Conservation (phyloP, 2,888 invertebrate species). For the Halocaridina rubra region DNA sequence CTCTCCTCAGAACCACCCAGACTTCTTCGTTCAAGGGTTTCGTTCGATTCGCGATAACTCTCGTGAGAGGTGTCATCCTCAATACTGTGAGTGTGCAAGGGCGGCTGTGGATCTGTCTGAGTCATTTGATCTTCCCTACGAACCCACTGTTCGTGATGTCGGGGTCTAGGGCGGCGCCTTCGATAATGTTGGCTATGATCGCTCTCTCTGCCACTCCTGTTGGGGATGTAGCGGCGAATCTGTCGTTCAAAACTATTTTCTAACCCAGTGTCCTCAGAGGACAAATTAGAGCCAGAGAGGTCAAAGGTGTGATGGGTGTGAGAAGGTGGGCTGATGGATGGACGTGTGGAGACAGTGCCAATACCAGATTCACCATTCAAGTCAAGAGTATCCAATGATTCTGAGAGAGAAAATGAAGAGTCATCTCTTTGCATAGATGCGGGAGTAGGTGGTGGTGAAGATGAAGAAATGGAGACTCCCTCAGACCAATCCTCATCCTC, state of each 20-base stretch:
- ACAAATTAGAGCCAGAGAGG: conserved; percentile 59
- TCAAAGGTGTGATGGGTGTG: conserved; percentile 24
- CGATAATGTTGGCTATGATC: conserved; percentile 30
- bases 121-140: conserved; percentile 57
- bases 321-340: conserved; percentile 50
- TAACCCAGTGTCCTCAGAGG: conserved; percentile 61
- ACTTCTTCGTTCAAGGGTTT: not conserved
- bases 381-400: conserved; percentile 59
- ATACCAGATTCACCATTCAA: conserved; percentile 59
- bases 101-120: conserved; percentile 54
- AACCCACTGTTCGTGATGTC: conserved; percentile 44
- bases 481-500: conserved; percentile 56
- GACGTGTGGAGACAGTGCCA: conserved; percentile 60
- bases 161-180: conserved; percentile 23
- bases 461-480: conserved; percentile 39
- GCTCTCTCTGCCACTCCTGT: not conserved
- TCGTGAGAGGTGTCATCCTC: not conserved
- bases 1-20: not conserved
- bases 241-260: conserved; percentile 56
- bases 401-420: conserved; percentile 58
- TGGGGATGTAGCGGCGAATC: conserved; percentile 47
- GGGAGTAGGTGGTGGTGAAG: conserved; percentile 40
- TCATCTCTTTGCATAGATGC: conserved; percentile 34
- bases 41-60: not conserved
- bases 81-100: not conserved